Percentiles rank a stretch among this genome's conserved stretches.
Evolutionary conservation across 2,797 vertebrate species (phyloP).

Genomic region (Darevskia nairensis): DNA sequence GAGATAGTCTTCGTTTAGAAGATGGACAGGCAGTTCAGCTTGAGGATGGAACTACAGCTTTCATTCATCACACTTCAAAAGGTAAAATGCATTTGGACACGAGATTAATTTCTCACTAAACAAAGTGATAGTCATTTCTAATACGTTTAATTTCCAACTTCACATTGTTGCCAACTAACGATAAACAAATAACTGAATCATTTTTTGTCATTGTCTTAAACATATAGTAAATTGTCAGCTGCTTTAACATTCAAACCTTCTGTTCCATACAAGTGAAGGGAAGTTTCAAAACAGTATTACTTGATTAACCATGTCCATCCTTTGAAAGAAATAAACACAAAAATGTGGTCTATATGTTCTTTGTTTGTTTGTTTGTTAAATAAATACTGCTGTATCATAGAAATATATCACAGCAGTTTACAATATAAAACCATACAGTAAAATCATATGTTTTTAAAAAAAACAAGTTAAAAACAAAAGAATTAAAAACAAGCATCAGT

Average conservation of each 20-base stretch:
- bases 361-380: not conserved
- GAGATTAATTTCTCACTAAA: not conserved
- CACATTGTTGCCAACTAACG: constrained; percentile 9
- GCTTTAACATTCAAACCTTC: not conserved
- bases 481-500: too few relatives aligned
- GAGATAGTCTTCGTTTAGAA: constrained; percentile 92
- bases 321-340: not conserved
- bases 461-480: too few relatives aligned
- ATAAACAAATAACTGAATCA: not conserved
- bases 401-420: too few relatives aligned
- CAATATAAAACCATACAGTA: too few relatives aligned
- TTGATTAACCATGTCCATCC: not conserved
- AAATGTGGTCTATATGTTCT: constrained; percentile 48
- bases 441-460: too few relatives aligned
- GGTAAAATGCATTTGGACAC: constrained; percentile 78
- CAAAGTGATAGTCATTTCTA: not conserved
- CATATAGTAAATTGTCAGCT: not conserved
- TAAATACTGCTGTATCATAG: not conserved
- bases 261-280: not conserved
- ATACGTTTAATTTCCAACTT: not conserved
- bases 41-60: constrained; percentile 97
- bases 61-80: constrained; percentile 96
- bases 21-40: constrained; percentile 98
- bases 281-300: not conserved
- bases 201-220: not conserved